Evolutionary conservation across 2,113 vertebrate genomes (phyloP), one percentile per base, ranked within the genome.

Genomic region (Pimephales promelas): DNA sequence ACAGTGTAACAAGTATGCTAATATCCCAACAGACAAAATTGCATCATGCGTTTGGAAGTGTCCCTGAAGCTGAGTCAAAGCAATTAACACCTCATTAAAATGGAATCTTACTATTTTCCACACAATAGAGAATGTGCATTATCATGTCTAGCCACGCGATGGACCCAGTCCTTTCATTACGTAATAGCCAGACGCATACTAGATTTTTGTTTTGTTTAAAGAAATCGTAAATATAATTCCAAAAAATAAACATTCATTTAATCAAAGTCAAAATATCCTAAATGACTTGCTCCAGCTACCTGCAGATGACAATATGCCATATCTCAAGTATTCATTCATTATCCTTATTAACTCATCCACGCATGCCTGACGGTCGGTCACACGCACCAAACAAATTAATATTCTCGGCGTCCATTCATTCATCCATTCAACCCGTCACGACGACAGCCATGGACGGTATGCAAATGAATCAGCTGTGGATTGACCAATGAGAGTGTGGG

Each of bases 401-500:
- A 59, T 26, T 20, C 34, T 78, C 36, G 6, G 36, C 72, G 0
- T 74, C 36, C 76, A 43, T 61, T 26, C 34, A n/a, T 78, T 24
- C 11, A 77, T 64, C 36, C 31, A 36, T 40, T 18, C 16, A 40
- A 20, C 20, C 54, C 34, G 8, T n/a, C n/a, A n/a, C n/a, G n/a
- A n/a, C n/a, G n/a, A n/a, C n/a, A n/a, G n/a, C n/a, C n/a, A n/a
- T n/a, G n/a, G n/a, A n/a, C n/a, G n/a, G n/a, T n/a, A 49, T 49
- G 43, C 26, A 79, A n/a, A 81, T 40, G 5, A 79, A 7, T 9
- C 40, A n/a, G 24, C 26, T 0, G 10, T 2, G 28, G 28, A 56
- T 22, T 81, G 64, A 18, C 79, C 79, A 81, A 81, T 81, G 16
- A 36, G 43, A 64, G 45, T 22, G 43, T 22, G 43, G 26, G 78